A percentile compares a stretch with the other conserved stretches of the same genome.
Conservation (phyloP, 2,113 vertebrate species). For the Engystomops pustulosus region DNA sequence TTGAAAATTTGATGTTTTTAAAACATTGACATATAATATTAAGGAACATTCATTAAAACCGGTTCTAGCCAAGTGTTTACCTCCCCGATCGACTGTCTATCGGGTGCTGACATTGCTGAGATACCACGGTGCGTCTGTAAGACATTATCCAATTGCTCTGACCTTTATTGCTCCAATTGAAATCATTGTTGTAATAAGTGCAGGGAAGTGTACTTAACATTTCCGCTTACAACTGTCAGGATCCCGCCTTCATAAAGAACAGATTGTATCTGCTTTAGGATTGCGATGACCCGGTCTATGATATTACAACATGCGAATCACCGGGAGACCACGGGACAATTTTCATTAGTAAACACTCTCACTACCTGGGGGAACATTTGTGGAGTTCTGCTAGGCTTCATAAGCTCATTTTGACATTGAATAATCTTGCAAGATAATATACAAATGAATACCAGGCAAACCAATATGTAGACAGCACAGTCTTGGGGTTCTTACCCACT, state of each 20-base stretch:
- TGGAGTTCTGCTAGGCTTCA: background rate
- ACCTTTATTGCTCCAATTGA: constrained; percentile 23
- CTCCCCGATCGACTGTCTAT: background rate
- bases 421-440: too few relatives aligned
- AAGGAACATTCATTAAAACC: background rate
- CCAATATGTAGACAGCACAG: too few relatives aligned
- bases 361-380: background rate
- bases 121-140: constrained; percentile 9
- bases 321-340: background rate
- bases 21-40: too few relatives aligned
- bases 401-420: too few relatives aligned
- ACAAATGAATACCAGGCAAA: too few relatives aligned
- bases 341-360: background rate
- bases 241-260: constrained; percentile 16
- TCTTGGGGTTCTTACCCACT: too few relatives aligned
- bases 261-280: constrained; percentile 7
- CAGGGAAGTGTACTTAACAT: constrained; percentile 17
- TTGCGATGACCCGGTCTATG: background rate
- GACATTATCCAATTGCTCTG: constrained; percentile 28
- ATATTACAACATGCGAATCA: background rate
- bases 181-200: constrained; percentile 35
- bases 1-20: too few relatives aligned
- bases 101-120: background rate
- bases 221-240: constrained; percentile 31
- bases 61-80: background rate